These are phyloP conservation scores for Phocides pigmalion DNA, from an alignment of 1,140 invertebrate species.

Conservation along the genomic window DNA sequence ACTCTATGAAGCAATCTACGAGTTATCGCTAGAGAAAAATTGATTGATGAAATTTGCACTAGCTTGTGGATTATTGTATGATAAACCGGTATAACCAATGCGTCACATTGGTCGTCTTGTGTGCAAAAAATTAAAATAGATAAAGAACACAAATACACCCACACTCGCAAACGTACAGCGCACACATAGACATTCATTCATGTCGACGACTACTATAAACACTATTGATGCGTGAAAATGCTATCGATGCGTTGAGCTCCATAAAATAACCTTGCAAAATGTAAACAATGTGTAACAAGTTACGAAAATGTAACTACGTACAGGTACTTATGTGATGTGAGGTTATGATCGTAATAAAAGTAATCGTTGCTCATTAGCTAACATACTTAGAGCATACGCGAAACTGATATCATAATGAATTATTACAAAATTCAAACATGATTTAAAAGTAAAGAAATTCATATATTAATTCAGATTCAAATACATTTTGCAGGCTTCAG, in stretches of 20 bases:
- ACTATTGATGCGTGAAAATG: slow-evolving; percentile 17
- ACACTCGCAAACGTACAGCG: not conserved
- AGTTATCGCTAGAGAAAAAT: too few relatives aligned
- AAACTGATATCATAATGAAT: not conserved
- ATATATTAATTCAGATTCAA: too few relatives aligned
- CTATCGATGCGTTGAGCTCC: not conserved
- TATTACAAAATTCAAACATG: not conserved
- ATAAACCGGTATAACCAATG: too few relatives aligned
- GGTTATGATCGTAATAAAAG: slow-evolving; percentile 8
- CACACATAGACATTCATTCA: not conserved
- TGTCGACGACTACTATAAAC: not conserved
- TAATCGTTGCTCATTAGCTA: not conserved
- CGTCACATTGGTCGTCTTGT: too few relatives aligned
- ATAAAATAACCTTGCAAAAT: slow-evolving; percentile 5
- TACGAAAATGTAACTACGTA: slow-evolving; percentile 11
- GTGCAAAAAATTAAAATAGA: too few relatives aligned
- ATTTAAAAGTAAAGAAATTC: too few relatives aligned
- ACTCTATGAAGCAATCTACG: too few relatives aligned
- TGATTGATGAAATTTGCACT: too few relatives aligned
- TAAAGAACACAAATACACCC: not conserved
- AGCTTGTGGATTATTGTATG: too few relatives aligned
- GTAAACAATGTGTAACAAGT: slow-evolving; percentile 13
- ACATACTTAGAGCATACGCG: too few relatives aligned
- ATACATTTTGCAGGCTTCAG: too few relatives aligned
- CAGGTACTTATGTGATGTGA: not conserved